Evolutionary conservation across 2,113 vertebrate genomes (phyloP).

Genomic region (Gallinago paraguaiae): DNA sequence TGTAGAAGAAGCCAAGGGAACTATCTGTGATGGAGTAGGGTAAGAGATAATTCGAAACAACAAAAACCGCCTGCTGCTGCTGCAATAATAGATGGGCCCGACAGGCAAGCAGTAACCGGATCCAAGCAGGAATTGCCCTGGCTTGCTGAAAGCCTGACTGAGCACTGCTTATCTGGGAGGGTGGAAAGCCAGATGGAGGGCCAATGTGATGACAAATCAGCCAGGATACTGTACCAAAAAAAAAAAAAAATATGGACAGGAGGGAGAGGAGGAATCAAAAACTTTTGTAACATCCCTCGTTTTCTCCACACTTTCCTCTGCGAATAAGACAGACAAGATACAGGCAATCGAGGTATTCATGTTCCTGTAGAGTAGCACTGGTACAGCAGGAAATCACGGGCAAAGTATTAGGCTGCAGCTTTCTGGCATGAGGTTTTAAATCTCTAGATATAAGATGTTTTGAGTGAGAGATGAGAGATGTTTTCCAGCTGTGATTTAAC

Average conservation of each 20-base stretch:
- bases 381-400: background rate
- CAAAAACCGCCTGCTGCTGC: background rate
- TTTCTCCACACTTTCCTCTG: background rate
- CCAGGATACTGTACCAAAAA: background rate
- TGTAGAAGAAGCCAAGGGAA: background rate
- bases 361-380: background rate
- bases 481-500: constrained; percentile 46
- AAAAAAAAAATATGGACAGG: rapidly evolving
- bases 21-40: background rate
- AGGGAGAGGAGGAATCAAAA: background rate
- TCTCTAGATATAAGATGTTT: background rate
- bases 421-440: background rate
- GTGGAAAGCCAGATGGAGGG: background rate
- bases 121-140: background rate
- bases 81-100: background rate
- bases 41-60: background rate
- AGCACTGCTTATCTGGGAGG: background rate
- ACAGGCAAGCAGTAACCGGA: background rate
- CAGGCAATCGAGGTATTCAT: background rate
- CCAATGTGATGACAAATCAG: background rate
- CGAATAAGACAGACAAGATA: background rate
- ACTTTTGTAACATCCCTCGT: background rate
- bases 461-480: constrained; percentile 14
- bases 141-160: background rate
- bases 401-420: background rate